A percentile compares a stretch with the other conserved stretches of the same genome.
phyloP scores from a whole-genome alignment of 2,888 invertebrate genomes.

The Phengaris arion region DNA sequence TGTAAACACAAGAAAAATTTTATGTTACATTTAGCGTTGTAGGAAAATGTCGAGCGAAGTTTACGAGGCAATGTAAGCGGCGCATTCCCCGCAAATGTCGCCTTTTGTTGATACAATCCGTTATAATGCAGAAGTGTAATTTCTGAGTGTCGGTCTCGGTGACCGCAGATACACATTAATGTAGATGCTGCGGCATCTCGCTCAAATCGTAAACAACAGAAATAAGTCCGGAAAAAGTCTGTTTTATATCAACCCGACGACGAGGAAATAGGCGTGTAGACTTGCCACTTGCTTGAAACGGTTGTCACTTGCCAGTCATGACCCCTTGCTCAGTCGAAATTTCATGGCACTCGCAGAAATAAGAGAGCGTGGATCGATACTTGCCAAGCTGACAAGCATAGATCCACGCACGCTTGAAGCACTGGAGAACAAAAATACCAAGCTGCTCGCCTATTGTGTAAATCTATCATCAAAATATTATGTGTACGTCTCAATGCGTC shows the following conservation, averaged over 20 bases:
- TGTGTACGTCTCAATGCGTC: too few species aligned
- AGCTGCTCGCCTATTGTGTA: too few species aligned
- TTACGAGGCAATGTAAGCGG: constrained; percentile 22
- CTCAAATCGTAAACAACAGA: background rate
- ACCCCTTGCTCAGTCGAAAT: background rate
- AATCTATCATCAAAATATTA: too few species aligned
- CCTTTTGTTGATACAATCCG: constrained; percentile 37
- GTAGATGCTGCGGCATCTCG: background rate
- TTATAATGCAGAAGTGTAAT: constrained; percentile 48
- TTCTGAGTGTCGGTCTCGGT: constrained; percentile 50
- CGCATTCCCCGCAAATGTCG: constrained; percentile 35
- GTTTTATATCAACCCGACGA: background rate
- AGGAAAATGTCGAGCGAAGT: constrained; percentile 20
- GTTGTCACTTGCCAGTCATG: background rate
- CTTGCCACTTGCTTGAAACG: background rate
- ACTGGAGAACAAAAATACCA: too few species aligned
- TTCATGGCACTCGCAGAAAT: too few species aligned
- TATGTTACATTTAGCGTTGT: constrained; percentile 11
- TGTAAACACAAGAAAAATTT: constrained; percentile 14
- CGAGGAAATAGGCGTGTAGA: background rate
- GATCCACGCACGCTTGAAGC: too few species aligned
- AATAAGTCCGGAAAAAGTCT: background rate
- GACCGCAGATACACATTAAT: background rate
- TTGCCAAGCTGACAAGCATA: too few species aligned
- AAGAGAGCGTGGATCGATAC: too few species aligned